These are phyloP conservation scores for Leucophenga montana DNA, from an alignment of 2,888 invertebrate species.

Conservation along the genomic window DNA sequence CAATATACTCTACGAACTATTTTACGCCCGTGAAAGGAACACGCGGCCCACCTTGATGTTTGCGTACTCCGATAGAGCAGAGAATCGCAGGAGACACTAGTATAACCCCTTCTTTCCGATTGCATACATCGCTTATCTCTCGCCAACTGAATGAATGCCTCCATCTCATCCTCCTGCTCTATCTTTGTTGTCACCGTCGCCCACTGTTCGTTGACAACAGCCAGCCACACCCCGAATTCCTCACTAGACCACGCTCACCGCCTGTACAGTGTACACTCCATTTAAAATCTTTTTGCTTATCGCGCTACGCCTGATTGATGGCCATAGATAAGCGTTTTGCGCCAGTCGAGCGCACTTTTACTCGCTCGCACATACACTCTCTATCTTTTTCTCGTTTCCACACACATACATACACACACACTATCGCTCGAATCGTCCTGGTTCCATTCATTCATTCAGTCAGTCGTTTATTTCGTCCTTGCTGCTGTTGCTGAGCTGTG, in stretches of 20 bases:
- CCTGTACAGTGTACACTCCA: conserved; percentile 58
- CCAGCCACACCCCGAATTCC: conserved; percentile 7
- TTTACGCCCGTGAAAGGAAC: no score
- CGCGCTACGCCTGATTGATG: conserved; percentile 73
- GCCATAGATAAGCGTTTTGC: conserved; percentile 71
- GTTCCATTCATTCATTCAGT: conserved; percentile 44
- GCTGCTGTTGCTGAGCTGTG: conserved; percentile 30
- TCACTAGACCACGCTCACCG: conserved; percentile 26
- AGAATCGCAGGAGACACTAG: background rate
- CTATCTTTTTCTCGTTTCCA: conserved; percentile 5
- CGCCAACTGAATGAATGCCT: conserved; percentile 40
- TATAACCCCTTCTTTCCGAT: conserved; percentile 23
- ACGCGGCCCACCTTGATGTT: no score
- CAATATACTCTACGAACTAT: conserved; percentile 2
- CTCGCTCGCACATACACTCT: conserved; percentile 16
- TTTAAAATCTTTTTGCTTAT: conserved; percentile 74
- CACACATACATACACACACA: conserved; percentile 15
- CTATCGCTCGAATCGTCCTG: conserved; percentile 42
- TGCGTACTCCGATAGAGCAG: no score
- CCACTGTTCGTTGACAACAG: background rate
- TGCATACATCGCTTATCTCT: conserved; percentile 46
- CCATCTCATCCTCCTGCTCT: background rate
- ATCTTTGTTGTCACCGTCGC: background rate
- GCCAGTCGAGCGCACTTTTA: conserved; percentile 51
- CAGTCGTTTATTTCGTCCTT: conserved; percentile 29